phyloP scores from a whole-genome alignment of 2,888 invertebrate species.

The Sesia bembeciformis region DNA sequence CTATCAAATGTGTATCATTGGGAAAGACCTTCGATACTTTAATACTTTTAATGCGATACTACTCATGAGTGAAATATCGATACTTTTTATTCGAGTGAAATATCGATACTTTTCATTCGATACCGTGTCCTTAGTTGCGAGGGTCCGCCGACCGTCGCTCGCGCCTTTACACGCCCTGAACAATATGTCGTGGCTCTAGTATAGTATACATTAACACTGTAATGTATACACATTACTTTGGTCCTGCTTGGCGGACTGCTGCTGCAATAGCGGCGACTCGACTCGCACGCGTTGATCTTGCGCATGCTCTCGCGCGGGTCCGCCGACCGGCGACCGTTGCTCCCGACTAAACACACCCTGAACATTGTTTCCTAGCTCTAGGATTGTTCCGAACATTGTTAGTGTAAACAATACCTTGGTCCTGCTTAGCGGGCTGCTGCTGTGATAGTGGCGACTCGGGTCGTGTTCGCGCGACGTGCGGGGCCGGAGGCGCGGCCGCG shows the following conservation, averaged over 20 bases:
- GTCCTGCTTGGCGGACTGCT: slow-evolving; percentile 30
- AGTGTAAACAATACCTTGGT: slow-evolving; percentile 27
- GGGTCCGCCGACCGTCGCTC: not conserved
- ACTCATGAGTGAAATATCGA: too few species aligned
- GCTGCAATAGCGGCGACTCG: slow-evolving; percentile 45
- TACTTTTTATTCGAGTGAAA: too few species aligned
- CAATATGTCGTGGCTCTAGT: too few species aligned
- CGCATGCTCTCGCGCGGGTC: slow-evolving; percentile 70
- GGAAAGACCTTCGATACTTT: too few species aligned
- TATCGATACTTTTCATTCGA: too few species aligned
- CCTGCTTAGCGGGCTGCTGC: slow-evolving; percentile 27
- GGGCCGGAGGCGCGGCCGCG: slow-evolving; percentile 44
- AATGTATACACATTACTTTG: slow-evolving; percentile 22
- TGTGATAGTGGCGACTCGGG: slow-evolving; percentile 46
- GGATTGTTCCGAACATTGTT: not conserved
- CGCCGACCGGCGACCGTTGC: too few species aligned
- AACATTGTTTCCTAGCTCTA: too few species aligned
- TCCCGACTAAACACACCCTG: too few species aligned
- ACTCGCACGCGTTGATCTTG: slow-evolving; percentile 85
- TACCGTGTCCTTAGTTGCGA: not conserved
- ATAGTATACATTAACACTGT: not conserved
- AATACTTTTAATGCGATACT: too few species aligned
- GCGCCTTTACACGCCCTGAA: too few species aligned
- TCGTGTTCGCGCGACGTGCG: slow-evolving; percentile 72
- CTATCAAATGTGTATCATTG: too few species aligned